Evolutionary conservation across 2,888 invertebrate species (phyloP), one percentile per base, ranked within the genome.

Genomic region (Busseola fusca): DNA sequence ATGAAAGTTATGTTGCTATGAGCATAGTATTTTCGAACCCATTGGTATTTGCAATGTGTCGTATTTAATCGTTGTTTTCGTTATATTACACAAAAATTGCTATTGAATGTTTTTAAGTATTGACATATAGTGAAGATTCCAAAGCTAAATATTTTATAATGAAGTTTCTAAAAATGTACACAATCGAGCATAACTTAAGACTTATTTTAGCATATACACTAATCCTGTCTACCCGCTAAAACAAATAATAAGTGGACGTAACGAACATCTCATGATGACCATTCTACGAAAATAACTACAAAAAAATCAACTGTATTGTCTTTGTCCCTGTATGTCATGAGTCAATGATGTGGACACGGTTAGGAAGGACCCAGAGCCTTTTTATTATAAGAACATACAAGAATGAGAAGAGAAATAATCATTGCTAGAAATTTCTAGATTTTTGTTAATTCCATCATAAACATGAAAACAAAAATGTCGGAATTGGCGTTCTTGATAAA

Each of bases 251-350:
- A 76, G 75, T 85, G 86, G 85, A 86, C 85, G 85, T 75, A 81
- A 77, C 64, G 72, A 71, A 72, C 81, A 69, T 79, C 75, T 71
- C 74, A 52, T 70, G 84, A 81, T 82, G 82, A 84, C 74, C 59
- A 63, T 74, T 72, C 76, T 84, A 80, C 64, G 63, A 80, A 84
- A 80, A 67, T 57, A 82, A 76, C 78, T 80, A 83, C 82, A 76
- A 84, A 74, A 57, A 88, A 89, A 88, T 84, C 85, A 89, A 90
- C 87, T 87, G 89, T 95, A 95, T 95, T 95, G 95, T 95, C 95
- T 88, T 91, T 90, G 91, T 95, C 95, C 95, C 95, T 95, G 95
- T 95, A 94, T 86, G 88, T 89, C 87, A 84, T 87, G 87, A 88
- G 86, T 84, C 81, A 84, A 87, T 83, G 88, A 88, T 86, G 86